Evolutionary conservation across 2,113 vertebrate genomes (phyloP), one percentile per base, ranked within the genome.

Genomic region (Carlito syrichta): DNA sequence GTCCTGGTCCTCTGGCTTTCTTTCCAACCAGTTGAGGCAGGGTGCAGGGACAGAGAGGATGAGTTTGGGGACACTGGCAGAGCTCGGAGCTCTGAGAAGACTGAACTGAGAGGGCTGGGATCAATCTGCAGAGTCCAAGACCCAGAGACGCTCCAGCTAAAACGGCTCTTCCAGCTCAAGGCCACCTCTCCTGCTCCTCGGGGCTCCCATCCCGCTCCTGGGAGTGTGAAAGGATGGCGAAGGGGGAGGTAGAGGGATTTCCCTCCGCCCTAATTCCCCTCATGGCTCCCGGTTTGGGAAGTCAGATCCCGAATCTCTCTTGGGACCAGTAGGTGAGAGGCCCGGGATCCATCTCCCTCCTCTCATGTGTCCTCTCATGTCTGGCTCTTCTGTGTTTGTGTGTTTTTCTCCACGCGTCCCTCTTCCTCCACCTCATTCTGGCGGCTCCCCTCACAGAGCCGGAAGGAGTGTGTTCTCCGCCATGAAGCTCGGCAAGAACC

Each of bases 401-500:
- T 81, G 81, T 93, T 68, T 94, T 58, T 58, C 45, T 87, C 27
- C 40, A 3, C 17, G 74, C 25, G 1, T 35, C 76, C 23, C 7
- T 40, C 48, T 74, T 77, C 77, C 60, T 76, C 71, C 52, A 35
- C 66, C 81, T 94, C 40, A 62, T 43, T 60, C 69, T 48, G 77
- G 62, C 8, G 58, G 38, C 27, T 43, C 38, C 79, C 32, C 78
- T 85, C 96, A 35, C 97, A 98, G 98, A 97, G 97, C 97, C 14
- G 97, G 98, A 56, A 98, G 96, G 62, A 97, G 97, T 20, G 98
- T 98, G 45, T 98, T 98, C 90, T 98, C 98, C 0, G 98, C 97
- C 96, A 98, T 98, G 98, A 98, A 98, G 94, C 98, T 98, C 13
- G 97, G 98, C 91, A 98, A 97, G 96, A 95, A 40, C 63, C 86